Base-by-base conservation (phyloP, 2,888 invertebrate genomes). In the Pseudococcus viburni region DNA sequence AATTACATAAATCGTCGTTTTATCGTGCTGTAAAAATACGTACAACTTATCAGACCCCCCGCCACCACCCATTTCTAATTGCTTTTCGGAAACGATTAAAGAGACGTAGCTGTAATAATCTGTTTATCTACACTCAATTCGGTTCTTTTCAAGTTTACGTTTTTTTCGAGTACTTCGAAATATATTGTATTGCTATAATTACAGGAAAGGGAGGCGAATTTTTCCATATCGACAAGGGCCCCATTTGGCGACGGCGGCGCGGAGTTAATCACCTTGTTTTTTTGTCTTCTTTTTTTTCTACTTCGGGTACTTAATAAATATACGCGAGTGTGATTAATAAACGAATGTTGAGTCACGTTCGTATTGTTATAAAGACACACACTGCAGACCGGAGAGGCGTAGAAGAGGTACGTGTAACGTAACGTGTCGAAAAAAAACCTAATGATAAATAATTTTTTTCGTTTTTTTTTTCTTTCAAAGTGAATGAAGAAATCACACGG, bases 331-430 rank as follows among this genome's bases (percentile, higher is more conserved):
- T 83, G 80, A 83, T 83, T 83, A 83, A 83, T 83, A 83, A 83
- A 83, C 80, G 80, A 83, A 83, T 46, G 46, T 83, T 83, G 80
- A 83, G 80, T 83, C 80, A 83, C 80, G 80, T 83, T 83, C 80
- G 42, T 46, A 83, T 83, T 83, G 46, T 46, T 46, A 46, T 19
- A 19, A 6, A 19, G 26, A 22, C 15, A 59, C 4, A 59, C 0
- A 59, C n/a, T 15, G n/a, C n/a, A 55, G 55, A n/a, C 0, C 7
- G 6, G 26, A 22, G 22, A 64, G 64, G 3, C 26, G 26, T 2
- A 64, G 64, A 46, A 83, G 46, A 42, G 33, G 33, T 46, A 83
- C 46, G 80, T 46, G 77, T 68, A 68, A 68, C 77, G 77, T 77
- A 77, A 77, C 77, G 77, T 73, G 55, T 77, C 42, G 77, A 77